Evolutionary conservation across 2,888 invertebrate genomes (phyloP).

Genomic region (Drosophila nr. fundita): DNA sequence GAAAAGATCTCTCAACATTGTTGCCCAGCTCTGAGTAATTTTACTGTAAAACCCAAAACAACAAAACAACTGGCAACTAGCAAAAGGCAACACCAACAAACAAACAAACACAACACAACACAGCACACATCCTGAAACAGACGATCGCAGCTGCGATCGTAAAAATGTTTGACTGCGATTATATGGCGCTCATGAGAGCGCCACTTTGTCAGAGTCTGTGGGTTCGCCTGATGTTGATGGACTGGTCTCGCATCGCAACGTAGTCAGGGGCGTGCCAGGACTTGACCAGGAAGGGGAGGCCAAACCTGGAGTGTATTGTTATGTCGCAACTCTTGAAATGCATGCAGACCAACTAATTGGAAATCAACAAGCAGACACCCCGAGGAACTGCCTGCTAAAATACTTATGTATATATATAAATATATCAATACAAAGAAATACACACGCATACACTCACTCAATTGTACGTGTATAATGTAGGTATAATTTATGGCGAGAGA

Average conservation of each 20-base stretch:
- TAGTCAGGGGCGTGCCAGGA: slow-evolving; percentile 50
- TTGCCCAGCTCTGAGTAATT: slow-evolving; percentile 62
- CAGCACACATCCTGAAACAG: slow-evolving; percentile 22
- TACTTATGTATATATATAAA: slow-evolving; percentile 6
- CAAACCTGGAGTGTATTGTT: not conserved
- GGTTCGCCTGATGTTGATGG: slow-evolving; percentile 43
- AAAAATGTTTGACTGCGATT: slow-evolving; percentile 82
- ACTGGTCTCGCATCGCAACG: slow-evolving; percentile 42
- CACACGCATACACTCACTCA: slow-evolving; percentile 9
- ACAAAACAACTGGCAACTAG: slow-evolving; percentile 13
- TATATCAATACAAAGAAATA: slow-evolving; percentile 26
- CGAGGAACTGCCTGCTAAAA: slow-evolving; percentile 26
- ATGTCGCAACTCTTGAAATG: slow-evolving; percentile 12
- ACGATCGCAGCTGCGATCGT: slow-evolving; percentile 55
- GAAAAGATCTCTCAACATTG: slow-evolving; percentile 63
- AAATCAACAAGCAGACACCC: slow-evolving; percentile 33
- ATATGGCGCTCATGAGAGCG: slow-evolving; percentile 82
- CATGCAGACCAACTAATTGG: slow-evolving; percentile 29
- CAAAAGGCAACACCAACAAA: slow-evolving; percentile 12
- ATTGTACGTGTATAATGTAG: slow-evolving; percentile 43
- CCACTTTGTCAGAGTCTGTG: slow-evolving; percentile 69
- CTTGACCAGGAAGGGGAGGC: slow-evolving; percentile 17
- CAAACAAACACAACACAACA: slow-evolving; percentile 2
- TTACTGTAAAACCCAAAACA: slow-evolving; percentile 53
- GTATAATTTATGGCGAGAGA: slow-evolving; percentile 75